Percentiles rank a stretch among this genome's conserved stretches.
Conservation (phyloP, 2,113 vertebrate genomes). For the Sitta europaea region DNA sequence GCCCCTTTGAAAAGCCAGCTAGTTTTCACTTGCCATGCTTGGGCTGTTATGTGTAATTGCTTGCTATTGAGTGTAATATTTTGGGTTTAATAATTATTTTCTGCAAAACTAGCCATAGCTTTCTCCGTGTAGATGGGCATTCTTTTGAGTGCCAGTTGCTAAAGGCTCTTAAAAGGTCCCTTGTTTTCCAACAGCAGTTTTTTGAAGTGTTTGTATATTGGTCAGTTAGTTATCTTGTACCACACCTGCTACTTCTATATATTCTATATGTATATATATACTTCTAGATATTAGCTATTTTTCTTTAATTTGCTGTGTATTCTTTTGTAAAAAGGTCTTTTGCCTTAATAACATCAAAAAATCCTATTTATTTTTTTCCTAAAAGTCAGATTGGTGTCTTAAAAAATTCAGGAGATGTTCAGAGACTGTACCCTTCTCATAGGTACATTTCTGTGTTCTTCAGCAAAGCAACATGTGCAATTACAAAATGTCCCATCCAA, state of each 20-base stretch:
- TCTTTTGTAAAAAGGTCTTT: neutral
- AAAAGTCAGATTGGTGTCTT: neutral
- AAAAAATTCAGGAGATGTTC: neutral
- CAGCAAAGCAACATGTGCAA: neutral
- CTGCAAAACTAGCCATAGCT: neutral
- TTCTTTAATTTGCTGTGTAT: neutral
- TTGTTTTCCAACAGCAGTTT: neutral
- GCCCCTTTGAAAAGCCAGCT: neutral
- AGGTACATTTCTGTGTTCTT: neutral
- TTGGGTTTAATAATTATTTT: neutral
- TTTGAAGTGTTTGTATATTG: neutral
- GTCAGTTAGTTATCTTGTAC: neutral
- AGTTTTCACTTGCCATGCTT: neutral
- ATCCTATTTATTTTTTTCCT: neutral
- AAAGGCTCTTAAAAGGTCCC: neutral
- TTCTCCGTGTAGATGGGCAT: neutral
- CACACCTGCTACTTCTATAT: neutral
- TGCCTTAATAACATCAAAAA: neutral
- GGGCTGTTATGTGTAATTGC: neutral
- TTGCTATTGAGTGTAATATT: neutral
- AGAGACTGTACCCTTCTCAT: neutral
- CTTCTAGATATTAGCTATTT: neutral
- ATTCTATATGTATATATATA: no score
- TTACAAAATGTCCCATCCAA: neutral
- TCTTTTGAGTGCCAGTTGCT: neutral